Evolutionary conservation across 1,140 invertebrate genomes (phyloP).

Genomic region (Macrocentrus cingulum): DNA sequence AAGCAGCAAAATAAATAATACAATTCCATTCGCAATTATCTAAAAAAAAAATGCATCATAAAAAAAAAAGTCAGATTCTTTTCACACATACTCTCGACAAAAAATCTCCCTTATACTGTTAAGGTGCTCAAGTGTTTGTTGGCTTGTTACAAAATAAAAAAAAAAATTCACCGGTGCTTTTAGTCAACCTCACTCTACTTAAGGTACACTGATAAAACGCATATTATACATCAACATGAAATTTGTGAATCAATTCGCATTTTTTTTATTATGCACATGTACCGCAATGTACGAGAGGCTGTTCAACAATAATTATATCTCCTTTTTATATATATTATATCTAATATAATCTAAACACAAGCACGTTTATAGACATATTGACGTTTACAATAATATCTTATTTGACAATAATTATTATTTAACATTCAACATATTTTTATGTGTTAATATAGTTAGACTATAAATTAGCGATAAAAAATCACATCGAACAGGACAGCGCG

Average conservation of each 20-base stretch:
- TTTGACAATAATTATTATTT: constrained; percentile 20
- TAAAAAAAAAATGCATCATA: too few species aligned
- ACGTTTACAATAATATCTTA: constrained; percentile 31
- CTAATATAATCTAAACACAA: constrained; percentile 25
- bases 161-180: too few species aligned
- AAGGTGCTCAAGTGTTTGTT: too few species aligned
- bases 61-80: too few species aligned
- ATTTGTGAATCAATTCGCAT: constrained; percentile 6
- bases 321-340: constrained; percentile 1
- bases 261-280: neutral
- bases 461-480: constrained; percentile 32
- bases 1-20: too few species aligned
- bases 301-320: constrained; percentile 5
- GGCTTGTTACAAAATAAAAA: too few species aligned
- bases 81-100: too few species aligned
- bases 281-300: neutral
- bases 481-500: constrained; percentile 27
- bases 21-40: too few species aligned
- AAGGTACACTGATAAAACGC: constrained; percentile 18
- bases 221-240: constrained; percentile 17
- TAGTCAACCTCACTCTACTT: neutral
- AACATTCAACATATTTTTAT: constrained; percentile 28
- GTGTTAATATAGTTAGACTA: constrained; percentile 26
- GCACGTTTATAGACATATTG: constrained; percentile 28
- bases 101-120: too few species aligned